These are phyloP conservation scores for Drosophila nigricruria DNA, from an alignment of 2,888 invertebrate species.

Conservation along the genomic window DNA sequence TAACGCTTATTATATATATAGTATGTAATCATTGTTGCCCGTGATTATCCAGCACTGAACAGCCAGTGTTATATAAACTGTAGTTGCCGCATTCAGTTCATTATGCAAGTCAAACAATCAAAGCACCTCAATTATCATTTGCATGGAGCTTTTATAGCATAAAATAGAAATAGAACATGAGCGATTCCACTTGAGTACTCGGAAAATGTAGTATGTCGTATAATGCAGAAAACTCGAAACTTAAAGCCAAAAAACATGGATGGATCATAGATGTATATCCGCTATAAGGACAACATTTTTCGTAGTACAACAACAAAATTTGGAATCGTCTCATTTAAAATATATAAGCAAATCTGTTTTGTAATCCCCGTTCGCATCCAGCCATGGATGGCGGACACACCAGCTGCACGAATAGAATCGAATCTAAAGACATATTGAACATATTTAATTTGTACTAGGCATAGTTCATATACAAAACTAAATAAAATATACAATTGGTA, in stretches of 20 bases:
- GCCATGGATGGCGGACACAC: neutral
- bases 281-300: neutral
- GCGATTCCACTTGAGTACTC: neutral
- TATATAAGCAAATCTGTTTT: conserved; percentile 1
- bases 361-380: neutral
- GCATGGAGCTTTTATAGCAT: conserved; percentile 1
- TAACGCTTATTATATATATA: conserved; percentile 4
- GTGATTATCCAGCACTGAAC: conserved; percentile 13
- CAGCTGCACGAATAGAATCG: conserved; percentile 13
- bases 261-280: neutral
- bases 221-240: neutral
- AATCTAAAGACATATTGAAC: conserved; percentile 14
- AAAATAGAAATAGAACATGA: neutral
- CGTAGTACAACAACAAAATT: neutral
- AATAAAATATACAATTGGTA: conserved; percentile 56
- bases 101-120: neutral
- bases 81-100: neutral
- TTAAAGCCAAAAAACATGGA: neutral
- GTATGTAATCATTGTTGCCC: conserved; percentile 8
- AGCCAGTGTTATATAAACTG: conserved; percentile 1
- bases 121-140: conserved; percentile 1
- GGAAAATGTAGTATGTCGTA: neutral
- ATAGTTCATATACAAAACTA: conserved; percentile 49
- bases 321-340: conserved; percentile 1
- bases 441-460: conserved; percentile 44